Base-by-base conservation (phyloP, 1,140 invertebrate species). In the Matsumurasca onukii region DNA sequence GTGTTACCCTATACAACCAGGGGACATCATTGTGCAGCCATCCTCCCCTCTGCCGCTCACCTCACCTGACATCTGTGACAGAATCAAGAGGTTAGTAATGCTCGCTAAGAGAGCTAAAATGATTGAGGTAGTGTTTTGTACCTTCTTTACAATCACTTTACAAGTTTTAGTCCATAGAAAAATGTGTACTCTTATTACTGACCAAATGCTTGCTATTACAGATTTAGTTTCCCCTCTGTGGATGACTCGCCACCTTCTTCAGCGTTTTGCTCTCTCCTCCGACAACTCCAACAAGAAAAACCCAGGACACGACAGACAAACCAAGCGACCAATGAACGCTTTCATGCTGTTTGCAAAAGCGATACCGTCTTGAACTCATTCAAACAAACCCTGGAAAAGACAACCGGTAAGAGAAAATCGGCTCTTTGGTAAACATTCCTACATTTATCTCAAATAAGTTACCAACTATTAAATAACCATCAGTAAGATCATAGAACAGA, bases 341-440 rank as follows among this genome's bases (percentile, higher is more conserved):
- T 86, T 86, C 74, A 81, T 86, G 78, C 73, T 86, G 45, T 86
- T 84, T 78, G 84, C 85, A 13, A 82, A 86, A n/a, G 74, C 78
- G 81, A 51, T 78, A 80, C 62, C 73, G 85, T 22, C 70, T 83
- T 3, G 78, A 82, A 67, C 80, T 83, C 31, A 86, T 84, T 25
- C 82, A 84, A 67, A 78, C 79, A 67, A 81, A 81, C 74, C 85
- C 85, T 49, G 83, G 83, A 27, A 83, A 83, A 73, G 84, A 86
- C 72, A 86, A 86, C 73, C 81, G 84, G 84, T 85, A 2, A 27
- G 55, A n/a, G n/a, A n/a, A n/a, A n/a, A n/a, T n/a, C n/a, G n/a
- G n/a, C n/a, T n/a, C n/a, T n/a, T n/a, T n/a, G n/a, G n/a, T n/a
- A n/a, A n/a, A n/a, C n/a, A n/a, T n/a, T n/a, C n/a, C n/a, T n/a